Conservation (phyloP, 2,888 invertebrate genomes). For the Tromatobia lineatoria region DNA sequence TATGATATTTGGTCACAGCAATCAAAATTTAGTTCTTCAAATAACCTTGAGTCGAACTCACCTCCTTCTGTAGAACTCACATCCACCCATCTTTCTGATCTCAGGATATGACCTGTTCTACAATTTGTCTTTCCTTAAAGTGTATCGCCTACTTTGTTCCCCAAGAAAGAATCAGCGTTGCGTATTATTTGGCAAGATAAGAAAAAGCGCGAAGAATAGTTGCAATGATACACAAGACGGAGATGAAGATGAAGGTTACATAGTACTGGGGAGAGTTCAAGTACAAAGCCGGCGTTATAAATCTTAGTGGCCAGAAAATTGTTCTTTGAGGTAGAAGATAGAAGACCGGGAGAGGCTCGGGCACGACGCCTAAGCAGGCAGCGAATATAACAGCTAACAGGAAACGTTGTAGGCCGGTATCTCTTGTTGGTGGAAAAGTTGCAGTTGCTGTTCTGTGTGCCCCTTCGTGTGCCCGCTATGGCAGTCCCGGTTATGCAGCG, state of each 20-base stretch:
- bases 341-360: slow-evolving; percentile 74
- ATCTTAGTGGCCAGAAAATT: slow-evolving; percentile 83
- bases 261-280: slow-evolving; percentile 48
- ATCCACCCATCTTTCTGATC: background rate
- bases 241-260: slow-evolving; percentile 47
- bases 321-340: slow-evolving; percentile 79
- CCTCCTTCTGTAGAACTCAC: too few species aligned
- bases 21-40: too few species aligned
- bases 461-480: slow-evolving; percentile 68
- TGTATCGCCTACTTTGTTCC: background rate
- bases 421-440: slow-evolving; percentile 60
- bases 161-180: background rate
- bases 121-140: background rate
- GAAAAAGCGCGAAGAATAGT: slow-evolving; percentile 9
- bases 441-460: slow-evolving; percentile 47
- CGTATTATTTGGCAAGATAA: background rate
- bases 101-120: background rate
- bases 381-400: slow-evolving; percentile 80
- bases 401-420: slow-evolving; percentile 80
- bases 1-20: too few species aligned
- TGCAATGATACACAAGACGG: slow-evolving; percentile 17
- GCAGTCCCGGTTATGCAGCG: slow-evolving; percentile 76
- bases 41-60: too few species aligned
- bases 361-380: slow-evolving; percentile 53
- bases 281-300: slow-evolving; percentile 75